Percentiles rank a stretch among this genome's conserved stretches.
These are phyloP conservation scores for Megatriorchis doriae DNA, from an alignment of 2,113 vertebrate species.

Conservation along the genomic window DNA sequence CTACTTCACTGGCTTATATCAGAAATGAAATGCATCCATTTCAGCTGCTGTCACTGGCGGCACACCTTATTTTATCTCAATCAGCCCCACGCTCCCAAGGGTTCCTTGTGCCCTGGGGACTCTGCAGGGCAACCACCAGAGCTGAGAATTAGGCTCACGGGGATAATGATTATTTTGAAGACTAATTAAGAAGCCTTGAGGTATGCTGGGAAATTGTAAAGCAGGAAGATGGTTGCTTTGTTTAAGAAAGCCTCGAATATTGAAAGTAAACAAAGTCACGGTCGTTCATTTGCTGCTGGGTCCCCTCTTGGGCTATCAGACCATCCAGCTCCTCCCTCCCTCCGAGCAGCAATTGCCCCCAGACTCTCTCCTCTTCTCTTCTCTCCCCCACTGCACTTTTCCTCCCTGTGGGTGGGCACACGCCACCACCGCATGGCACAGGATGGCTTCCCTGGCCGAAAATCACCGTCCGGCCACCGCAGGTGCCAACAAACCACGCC, in stretches of 20 bases:
- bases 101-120: accelerated
- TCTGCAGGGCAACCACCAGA: background rate
- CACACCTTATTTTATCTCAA: background rate
- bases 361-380: no score
- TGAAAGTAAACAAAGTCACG: accelerated
- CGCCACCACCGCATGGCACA: background rate
- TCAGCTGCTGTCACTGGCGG: background rate
- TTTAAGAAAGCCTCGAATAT: background rate
- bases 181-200: background rate
- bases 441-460: background rate
- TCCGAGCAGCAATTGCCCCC: background rate
- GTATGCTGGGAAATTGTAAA: background rate
- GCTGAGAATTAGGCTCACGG: background rate
- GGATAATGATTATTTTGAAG: background rate
- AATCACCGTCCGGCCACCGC: accelerated
- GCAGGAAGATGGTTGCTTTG: background rate
- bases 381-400: accelerated
- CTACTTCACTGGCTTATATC: background rate
- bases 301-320: background rate
- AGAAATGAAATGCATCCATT: background rate
- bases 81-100: background rate
- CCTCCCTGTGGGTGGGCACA: background rate
- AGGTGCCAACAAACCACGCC: accelerated
- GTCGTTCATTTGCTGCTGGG: background rate
- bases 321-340: background rate